These are phyloP conservation scores for Xiphias gladius DNA, from an alignment of 2,113 vertebrate species.

Conservation along the genomic window DNA sequence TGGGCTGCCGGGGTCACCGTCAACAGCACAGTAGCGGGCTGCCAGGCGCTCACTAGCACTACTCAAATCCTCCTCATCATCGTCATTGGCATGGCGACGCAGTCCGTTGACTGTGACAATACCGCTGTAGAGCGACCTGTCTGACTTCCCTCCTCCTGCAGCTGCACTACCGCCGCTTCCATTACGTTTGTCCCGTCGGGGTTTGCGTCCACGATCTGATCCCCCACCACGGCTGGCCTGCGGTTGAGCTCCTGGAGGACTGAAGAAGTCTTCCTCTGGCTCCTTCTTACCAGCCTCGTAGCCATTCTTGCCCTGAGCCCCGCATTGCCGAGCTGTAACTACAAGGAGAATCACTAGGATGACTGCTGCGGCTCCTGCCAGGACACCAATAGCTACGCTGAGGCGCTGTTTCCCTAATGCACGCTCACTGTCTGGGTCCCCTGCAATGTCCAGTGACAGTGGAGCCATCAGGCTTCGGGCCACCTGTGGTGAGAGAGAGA, in stretches of 20 bases:
- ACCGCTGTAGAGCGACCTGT: slow-evolving; percentile 93
- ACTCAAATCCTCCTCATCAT: slow-evolving; percentile 85
- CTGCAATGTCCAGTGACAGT: slow-evolving; percentile 93
- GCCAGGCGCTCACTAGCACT: slow-evolving; percentile 94
- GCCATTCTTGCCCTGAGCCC: slow-evolving; percentile 92
- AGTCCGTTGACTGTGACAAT: slow-evolving; percentile 85
- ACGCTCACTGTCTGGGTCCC: slow-evolving; percentile 92
- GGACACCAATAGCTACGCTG: slow-evolving; percentile 93
- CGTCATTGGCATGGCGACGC: slow-evolving; percentile 79
- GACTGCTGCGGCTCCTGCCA: slow-evolving; percentile 93
- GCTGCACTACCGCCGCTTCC: slow-evolving; percentile 52
- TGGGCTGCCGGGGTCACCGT: slow-evolving; percentile 91
- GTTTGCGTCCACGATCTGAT: slow-evolving; percentile 82
- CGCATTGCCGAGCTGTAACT: slow-evolving; percentile 93
- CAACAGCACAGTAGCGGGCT: slow-evolving; percentile 92
- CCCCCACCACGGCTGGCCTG: slow-evolving; percentile 69
- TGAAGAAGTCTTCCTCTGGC: slow-evolving; percentile 95
- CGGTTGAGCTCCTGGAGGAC: slow-evolving; percentile 87
- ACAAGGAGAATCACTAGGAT: slow-evolving; percentile 95
- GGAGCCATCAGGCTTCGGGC: slow-evolving; percentile 92
- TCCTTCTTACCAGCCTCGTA: slow-evolving; percentile 97
- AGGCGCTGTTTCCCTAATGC: slow-evolving; percentile 92
- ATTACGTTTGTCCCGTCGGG: slow-evolving; percentile 79
- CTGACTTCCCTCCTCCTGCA: slow-evolving; percentile 84
- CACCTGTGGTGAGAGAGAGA: slow-evolving; percentile 82